These are phyloP conservation scores for Phorcus lineatus DNA, from an alignment of 2,888 invertebrate genomes.

Conservation along the genomic window DNA sequence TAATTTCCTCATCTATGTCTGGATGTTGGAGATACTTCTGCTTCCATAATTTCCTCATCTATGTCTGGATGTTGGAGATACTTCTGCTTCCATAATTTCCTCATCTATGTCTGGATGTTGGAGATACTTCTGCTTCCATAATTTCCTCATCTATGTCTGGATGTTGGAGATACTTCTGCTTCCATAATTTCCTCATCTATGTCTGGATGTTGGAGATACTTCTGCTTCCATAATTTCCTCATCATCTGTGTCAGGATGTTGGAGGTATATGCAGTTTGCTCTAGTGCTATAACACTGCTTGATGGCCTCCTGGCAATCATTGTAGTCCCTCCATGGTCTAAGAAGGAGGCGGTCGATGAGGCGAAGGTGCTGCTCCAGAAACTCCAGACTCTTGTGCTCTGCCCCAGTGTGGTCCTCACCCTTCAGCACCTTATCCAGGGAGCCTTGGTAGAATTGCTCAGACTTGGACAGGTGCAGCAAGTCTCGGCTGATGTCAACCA, in stretches of 20 bases:
- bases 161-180: too few species aligned
- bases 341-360: slow-evolving; percentile 59
- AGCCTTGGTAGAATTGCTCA: slow-evolving; percentile 56
- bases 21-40: too few species aligned
- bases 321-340: slow-evolving; percentile 69
- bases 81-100: too few species aligned
- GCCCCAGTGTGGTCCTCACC: slow-evolving; percentile 46
- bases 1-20: too few species aligned
- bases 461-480: slow-evolving; percentile 56
- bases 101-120: too few species aligned
- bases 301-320: slow-evolving; percentile 73
- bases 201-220: neutral
- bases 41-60: neutral
- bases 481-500: slow-evolving; percentile 53
- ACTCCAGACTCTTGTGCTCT: slow-evolving; percentile 43
- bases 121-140: too few species aligned
- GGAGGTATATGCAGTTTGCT: slow-evolving; percentile 58
- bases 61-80: neutral
- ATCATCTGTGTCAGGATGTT: neutral
- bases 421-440: slow-evolving; percentile 58
- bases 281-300: slow-evolving; percentile 73
- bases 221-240: slow-evolving; percentile 2
- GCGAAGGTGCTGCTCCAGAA: slow-evolving; percentile 58
- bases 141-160: too few species aligned
- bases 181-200: neutral